A percentile compares a stretch with the other conserved stretches of the same genome.
Conservation (phyloP, 2,797 vertebrate species). For the Sebastes nivosus region DNA sequence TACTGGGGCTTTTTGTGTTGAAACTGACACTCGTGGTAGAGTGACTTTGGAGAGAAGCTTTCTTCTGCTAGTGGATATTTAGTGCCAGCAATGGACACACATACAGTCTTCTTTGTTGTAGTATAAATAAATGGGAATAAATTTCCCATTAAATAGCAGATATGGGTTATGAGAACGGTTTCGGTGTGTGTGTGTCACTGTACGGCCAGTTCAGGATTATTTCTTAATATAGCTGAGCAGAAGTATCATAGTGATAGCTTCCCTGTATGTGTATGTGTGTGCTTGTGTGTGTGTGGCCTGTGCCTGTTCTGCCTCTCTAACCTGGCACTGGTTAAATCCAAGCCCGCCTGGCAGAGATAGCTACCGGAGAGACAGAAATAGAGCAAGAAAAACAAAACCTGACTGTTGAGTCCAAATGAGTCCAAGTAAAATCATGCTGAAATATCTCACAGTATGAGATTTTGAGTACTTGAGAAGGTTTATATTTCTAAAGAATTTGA, state of each 20-base stretch:
- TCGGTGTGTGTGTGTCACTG: neutral
- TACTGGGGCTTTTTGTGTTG: neutral
- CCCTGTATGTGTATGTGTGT: conserved; percentile 3
- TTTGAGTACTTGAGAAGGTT: neutral
- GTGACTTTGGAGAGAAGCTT: neutral
- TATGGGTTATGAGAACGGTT: conserved; percentile 1
- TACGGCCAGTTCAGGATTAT: conserved; percentile 44
- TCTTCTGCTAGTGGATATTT: conserved; percentile 7
- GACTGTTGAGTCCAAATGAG: neutral
- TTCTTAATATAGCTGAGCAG: conserved; percentile 27
- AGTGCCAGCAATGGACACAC: neutral
- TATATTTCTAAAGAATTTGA: neutral
- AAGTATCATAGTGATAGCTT: conserved; percentile 33
- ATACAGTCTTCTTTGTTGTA: neutral
- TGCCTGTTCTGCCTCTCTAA: conserved; percentile 20
- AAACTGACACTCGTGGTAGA: neutral
- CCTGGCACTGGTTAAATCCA: conserved; percentile 39
- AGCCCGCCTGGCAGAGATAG: conserved; percentile 11
- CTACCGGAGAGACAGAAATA: conserved; percentile 4
- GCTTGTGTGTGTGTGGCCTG: neutral
- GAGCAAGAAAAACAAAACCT: conserved; percentile 9
- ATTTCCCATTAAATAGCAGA: conserved; percentile 11
- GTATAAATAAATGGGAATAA: neutral
- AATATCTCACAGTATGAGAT: neutral
- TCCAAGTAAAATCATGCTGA: neutral